phyloP scores from a whole-genome alignment of 2,888 invertebrate genomes.

The Erannis defoliaria region DNA sequence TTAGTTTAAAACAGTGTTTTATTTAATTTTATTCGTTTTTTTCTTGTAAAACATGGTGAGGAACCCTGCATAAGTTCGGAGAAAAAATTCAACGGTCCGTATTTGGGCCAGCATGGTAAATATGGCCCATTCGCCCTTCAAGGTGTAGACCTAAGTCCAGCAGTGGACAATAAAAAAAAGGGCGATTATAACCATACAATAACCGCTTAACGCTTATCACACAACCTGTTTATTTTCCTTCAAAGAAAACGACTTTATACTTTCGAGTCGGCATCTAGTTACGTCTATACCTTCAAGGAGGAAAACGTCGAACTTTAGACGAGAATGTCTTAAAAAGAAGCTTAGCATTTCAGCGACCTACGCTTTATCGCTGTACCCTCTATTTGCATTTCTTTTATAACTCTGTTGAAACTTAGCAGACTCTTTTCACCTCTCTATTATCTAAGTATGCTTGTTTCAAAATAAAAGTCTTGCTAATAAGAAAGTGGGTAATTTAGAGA shows the following conservation, averaged over 20 bases:
- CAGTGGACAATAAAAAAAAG: too few relatives aligned
- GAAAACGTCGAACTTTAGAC: slow-evolving; percentile 60
- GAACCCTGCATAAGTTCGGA: too few relatives aligned
- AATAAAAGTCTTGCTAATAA: slow-evolving; percentile 21
- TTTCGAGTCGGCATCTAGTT: slow-evolving; percentile 55
- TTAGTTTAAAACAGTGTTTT: too few relatives aligned
- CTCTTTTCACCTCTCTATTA: slow-evolving; percentile 37
- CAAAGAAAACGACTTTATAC: slow-evolving; percentile 58
- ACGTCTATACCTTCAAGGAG: slow-evolving; percentile 36
- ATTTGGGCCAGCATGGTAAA: too few relatives aligned
- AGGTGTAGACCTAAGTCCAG: too few relatives aligned
- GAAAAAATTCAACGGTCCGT: too few relatives aligned
- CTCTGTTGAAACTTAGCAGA: slow-evolving; percentile 40
- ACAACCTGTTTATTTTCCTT: slow-evolving; percentile 42
- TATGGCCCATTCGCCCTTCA: too few relatives aligned
- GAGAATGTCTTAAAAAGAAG: slow-evolving; percentile 59
- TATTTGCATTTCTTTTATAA: slow-evolving; percentile 56
- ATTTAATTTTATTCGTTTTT: too few relatives aligned
- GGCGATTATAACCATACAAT: too few relatives aligned
- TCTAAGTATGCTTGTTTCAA: slow-evolving; percentile 36
- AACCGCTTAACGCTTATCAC: slow-evolving; percentile 47
- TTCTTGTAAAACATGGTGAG: too few relatives aligned
- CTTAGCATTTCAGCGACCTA: slow-evolving; percentile 56
- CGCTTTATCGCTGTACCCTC: slow-evolving; percentile 55
- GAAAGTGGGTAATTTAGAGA: slow-evolving; percentile 22